These are phyloP conservation scores for Psophia crepitans DNA, from an alignment of 2,113 vertebrate genomes.

Conservation along the genomic window DNA sequence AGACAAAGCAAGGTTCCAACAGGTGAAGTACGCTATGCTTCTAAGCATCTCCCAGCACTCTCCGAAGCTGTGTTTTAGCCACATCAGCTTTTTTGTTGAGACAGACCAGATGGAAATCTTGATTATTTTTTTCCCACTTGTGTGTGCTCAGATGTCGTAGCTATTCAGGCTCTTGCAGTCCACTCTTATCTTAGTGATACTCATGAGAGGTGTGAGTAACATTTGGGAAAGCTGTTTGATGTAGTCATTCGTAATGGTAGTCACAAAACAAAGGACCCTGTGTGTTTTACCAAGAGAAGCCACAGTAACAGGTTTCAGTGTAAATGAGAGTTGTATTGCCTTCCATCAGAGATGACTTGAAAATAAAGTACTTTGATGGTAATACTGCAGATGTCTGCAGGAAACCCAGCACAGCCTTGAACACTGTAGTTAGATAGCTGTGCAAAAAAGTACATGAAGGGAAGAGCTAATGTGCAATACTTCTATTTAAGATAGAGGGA, in stretches of 20 bases:
- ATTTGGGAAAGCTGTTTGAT: constrained; percentile 10
- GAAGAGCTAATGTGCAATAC: constrained; percentile 80
- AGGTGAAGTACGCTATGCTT: not conserved
- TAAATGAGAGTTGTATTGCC: constrained; percentile 72
- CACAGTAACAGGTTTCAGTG: constrained; percentile 70
- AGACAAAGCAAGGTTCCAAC: not conserved
- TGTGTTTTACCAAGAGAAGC: constrained; percentile 46
- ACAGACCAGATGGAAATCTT: not conserved
- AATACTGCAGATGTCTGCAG: constrained; percentile 82
- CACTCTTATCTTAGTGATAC: not conserved
- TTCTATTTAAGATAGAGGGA: constrained; percentile 85
- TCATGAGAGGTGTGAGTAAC: not conserved
- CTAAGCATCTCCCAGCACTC: not conserved
- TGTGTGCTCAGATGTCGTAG: not conserved
- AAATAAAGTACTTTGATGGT: constrained; percentile 78
- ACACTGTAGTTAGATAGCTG: constrained; percentile 79
- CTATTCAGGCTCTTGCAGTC: constrained; percentile 4
- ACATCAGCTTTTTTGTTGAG: not conserved
- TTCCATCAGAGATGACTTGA: constrained; percentile 77
- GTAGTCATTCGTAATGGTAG: not conserved
- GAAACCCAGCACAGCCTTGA: constrained; percentile 72
- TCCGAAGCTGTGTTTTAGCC: not conserved
- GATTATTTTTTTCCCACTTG: not conserved
- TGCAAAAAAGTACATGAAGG: constrained; percentile 77
- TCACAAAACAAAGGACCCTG: constrained; percentile 54